Evolutionary conservation across 2,113 vertebrate species (phyloP).

Genomic region (Saimiri boliviensis): DNA sequence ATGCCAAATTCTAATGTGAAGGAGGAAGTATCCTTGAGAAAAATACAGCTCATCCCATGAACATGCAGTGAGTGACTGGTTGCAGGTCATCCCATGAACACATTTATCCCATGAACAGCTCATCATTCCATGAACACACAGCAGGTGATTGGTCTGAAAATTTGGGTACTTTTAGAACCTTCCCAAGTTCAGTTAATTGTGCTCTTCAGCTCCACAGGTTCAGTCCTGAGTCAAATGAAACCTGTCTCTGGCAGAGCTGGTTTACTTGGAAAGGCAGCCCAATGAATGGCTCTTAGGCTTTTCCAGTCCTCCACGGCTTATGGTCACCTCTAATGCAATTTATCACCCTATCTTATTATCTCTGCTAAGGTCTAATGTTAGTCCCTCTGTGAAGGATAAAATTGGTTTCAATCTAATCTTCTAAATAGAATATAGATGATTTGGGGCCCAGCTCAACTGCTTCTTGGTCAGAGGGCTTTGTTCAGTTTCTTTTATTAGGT

Average conservation of each 20-base stretch:
- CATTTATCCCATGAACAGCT: not conserved
- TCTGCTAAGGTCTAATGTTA: conserved; percentile 49
- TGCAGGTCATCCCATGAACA: too few relatives aligned
- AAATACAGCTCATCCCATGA: not conserved
- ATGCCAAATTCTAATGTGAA: conserved; percentile 15
- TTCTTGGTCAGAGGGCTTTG: conserved; percentile 57
- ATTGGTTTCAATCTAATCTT: conserved; percentile 69
- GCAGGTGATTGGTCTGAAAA: not conserved
- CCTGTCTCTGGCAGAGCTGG: not conserved
- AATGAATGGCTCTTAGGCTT: conserved; percentile 41
- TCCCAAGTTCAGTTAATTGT: not conserved
- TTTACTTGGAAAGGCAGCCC: conserved; percentile 22
- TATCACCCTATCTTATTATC: conserved; percentile 62
- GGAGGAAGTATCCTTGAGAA: conserved; percentile 38
- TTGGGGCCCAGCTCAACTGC: conserved; percentile 42
- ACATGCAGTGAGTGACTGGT: not conserved
- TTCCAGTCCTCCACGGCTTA: conserved; percentile 44
- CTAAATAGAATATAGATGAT: conserved; percentile 58
- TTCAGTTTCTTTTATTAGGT: conserved; percentile 48
- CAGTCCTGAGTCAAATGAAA: conserved; percentile 7
- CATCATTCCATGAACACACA: not conserved
- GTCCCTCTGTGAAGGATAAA: conserved; percentile 58
- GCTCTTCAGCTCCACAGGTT: not conserved
- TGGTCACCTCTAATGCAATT: conserved; percentile 57
- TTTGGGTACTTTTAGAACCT: not conserved